phyloP scores from a whole-genome alignment of 1,140 invertebrate genomes.

The Temnothorax curvispinosus region DNA sequence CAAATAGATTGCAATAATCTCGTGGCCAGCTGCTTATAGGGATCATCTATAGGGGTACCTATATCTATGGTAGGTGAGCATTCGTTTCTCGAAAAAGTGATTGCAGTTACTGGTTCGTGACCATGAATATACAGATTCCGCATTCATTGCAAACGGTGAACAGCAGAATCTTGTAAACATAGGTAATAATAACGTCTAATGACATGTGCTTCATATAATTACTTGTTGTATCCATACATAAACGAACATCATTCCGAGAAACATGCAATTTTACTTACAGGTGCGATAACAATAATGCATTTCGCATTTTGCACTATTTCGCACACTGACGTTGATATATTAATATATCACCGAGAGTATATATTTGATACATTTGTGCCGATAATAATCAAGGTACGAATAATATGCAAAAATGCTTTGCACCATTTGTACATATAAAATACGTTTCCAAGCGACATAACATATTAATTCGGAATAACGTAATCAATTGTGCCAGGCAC shows the following conservation, averaged over 20 bases:
- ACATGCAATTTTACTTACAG: conserved; percentile 7
- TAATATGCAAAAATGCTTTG: neutral
- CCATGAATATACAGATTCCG: neutral
- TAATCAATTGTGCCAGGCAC: neutral
- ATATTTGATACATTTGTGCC: neutral
- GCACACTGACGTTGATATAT: neutral
- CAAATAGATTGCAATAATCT: neutral
- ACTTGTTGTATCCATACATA: neutral
- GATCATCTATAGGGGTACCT: no score
- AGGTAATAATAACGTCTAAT: conserved; percentile 32
- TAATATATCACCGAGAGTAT: neutral
- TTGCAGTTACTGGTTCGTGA: neutral
- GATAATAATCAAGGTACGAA: neutral
- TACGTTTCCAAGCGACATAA: neutral
- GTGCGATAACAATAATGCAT: neutral
- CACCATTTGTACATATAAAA: neutral
- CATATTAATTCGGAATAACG: conserved; percentile 6
- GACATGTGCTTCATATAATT: neutral
- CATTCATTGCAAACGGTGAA: neutral
- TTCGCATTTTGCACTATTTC: neutral
- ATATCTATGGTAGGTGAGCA: neutral
- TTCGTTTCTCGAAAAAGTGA: neutral
- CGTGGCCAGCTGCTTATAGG: neutral
- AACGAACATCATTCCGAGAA: neutral
- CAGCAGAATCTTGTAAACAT: conserved; percentile 3